Base-by-base conservation (phyloP, 2,888 invertebrate genomes). In the Listrodromus nycthemerus region DNA sequence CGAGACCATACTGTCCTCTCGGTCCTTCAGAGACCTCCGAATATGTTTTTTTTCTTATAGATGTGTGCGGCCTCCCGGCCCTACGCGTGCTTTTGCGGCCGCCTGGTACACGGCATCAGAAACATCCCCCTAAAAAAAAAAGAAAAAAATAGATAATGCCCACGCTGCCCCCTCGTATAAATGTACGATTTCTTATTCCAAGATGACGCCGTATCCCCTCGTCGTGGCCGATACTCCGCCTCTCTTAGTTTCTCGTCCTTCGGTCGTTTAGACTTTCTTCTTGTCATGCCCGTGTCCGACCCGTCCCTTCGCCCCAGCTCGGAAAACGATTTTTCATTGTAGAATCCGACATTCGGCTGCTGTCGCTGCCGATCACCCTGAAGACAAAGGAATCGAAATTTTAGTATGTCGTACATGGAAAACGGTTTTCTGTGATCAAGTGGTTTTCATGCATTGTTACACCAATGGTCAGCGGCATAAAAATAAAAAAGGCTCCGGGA, bases 31-130 rank as follows among this genome's bases (percentile, higher is more conserved):
- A 82, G 78, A 84, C 73, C 83, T 77, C 85, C 84, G 86, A 86
- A 87, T 86, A 92, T 92, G 92, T 91, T 92, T 92, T 92, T 92
- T 91, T 92, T 92, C 92, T 92, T 92, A n/a, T 92, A 92, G 92
- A 91, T 88, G 89, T 88, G 88, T 88, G 13, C 41, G 87, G 86
- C 85, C 86, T 86, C 67, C 83, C 76, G 85, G 78, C 76, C 65
- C 48, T 61, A 71, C 78, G 70, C 71, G n/a, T 58, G 61, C 24
- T 81, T 78, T 74, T 63, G 84, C 75, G 84, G 84, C 71, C 77
- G 73, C 81, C 78, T 81, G 74, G 65, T 74, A 76, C 77, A 78
- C 87, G 83, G 86, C 86, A 83, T 84, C 79, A 83, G 82, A 86
- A 84, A 81, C 81, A 74, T 82, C 85, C 82, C 82, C 81, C 66